Evolutionary conservation across 37 sponge, comb jelly and placozoan species (phyloP), one percentile per base, ranked within the genome.

Genomic region (Diacarnus erythraeanus): DNA sequence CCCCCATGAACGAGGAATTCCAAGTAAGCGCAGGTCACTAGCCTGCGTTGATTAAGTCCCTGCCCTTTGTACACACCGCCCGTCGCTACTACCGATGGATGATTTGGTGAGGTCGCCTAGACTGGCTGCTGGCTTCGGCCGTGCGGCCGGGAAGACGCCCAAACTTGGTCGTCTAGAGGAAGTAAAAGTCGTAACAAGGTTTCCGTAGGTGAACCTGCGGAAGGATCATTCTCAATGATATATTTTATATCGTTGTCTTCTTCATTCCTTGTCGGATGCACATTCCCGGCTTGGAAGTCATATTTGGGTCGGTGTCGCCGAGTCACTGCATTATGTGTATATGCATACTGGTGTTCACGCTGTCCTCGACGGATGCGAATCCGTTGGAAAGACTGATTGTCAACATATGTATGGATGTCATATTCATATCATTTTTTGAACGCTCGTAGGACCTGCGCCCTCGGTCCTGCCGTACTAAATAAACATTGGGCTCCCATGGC

Each of bases 51-150:
- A 84, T 77, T 84, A 90, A 85, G 90, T 90, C 90, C 91, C 91
- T 86, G 91, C 91, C 91, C 86, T 90, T 90, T 90, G 86, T 90
- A 90, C 91, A 90, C 90, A 90, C 91, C 86, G 91, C 91, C 91
- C 86, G 91, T 90, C 86, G 92, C 92, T 92, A 87, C 93, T 92
- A 92, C 93, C 93, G 93, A 92, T 92, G 93, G 81, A 92, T 87
- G 88, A 88, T 86, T 91, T 91, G 86, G 84, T 86, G 87, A 91
- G 92, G 47, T 83, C 84, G 77, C 42, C 64, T n/a, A 80, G 92
- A 86, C 81, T 81, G 86, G 79, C 35, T 71, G 59, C 64, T 72
- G 40, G 82, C 51, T 69, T 25, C 61, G 54, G 25, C 63, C 27
- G 40, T n/a, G 74, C 38, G 33, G 85, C 27, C 77, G 85, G 79